A percentile compares a stretch with the other conserved stretches of the same genome.
phyloP scores from a whole-genome alignment of 2,797 vertebrate genomes.

The Dendrocincla tyrannina region DNA sequence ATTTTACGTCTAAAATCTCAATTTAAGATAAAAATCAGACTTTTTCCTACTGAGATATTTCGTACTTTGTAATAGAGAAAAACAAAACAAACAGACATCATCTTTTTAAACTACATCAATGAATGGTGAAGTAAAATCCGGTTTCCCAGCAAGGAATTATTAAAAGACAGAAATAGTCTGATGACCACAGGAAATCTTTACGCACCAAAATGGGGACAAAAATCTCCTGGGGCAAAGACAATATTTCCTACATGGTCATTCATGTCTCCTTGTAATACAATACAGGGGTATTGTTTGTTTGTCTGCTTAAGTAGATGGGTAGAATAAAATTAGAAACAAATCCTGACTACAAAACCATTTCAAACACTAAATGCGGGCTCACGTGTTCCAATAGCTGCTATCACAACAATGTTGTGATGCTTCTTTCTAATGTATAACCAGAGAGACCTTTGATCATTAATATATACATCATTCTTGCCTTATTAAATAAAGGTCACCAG shows the following conservation, averaged over 20 bases:
- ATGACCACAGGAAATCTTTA: conserved; percentile 58
- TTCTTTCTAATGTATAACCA: neutral
- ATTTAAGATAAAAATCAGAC: neutral
- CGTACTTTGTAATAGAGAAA: neutral
- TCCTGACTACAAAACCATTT: neutral
- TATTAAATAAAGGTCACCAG: neutral
- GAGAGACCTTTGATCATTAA: neutral
- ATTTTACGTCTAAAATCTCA: neutral
- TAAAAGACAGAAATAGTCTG: conserved; percentile 63
- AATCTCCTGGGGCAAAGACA: conserved; percentile 19
- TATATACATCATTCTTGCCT: neutral
- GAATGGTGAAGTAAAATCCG: conserved; percentile 52
- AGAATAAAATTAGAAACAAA: conserved; percentile 43
- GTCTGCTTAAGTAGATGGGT: conserved; percentile 3
- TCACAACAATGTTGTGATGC: neutral
- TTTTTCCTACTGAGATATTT: neutral
- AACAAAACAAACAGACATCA: conserved; percentile 30
- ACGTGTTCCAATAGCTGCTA: neutral
- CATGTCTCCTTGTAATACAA: conserved; percentile 36
- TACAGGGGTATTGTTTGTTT: conserved; percentile 52
- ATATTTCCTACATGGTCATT: conserved; percentile 33
- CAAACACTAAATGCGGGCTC: neutral
- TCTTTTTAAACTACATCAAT: conserved; percentile 63
- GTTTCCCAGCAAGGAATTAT: conserved; percentile 63
- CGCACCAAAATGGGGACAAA: conserved; percentile 48